Percentiles rank a stretch among this genome's conserved stretches.
Evolutionary conservation across 2,113 vertebrate species (phyloP).

Genomic region (Circaetus gallicus): DNA sequence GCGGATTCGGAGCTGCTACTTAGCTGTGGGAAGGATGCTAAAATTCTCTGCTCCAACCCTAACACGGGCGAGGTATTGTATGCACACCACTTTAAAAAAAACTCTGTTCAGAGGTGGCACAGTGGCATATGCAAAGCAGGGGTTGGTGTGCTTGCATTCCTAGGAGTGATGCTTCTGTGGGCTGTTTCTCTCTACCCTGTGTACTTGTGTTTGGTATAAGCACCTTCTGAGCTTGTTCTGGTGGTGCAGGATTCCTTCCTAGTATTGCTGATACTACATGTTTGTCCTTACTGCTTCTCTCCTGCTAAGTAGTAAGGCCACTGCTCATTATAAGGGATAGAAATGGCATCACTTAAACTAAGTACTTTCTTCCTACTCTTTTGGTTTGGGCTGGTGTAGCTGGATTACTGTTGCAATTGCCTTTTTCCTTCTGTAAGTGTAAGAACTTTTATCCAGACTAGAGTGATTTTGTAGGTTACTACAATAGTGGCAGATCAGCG

Average conservation of each 20-base stretch:
- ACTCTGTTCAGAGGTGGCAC: background rate
- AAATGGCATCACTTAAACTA: background rate
- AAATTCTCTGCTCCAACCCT: conserved; percentile 95
- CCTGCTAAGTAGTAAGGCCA: background rate
- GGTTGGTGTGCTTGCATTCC: background rate
- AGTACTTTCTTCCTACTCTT: background rate
- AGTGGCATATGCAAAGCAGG: background rate
- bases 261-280: accelerated
- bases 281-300: background rate
- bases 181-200: background rate
- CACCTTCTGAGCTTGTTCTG: background rate
- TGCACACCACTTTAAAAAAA: background rate
- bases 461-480: background rate
- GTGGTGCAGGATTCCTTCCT: background rate
- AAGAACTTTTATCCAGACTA: background rate
- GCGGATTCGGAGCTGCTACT: conserved; percentile 92
- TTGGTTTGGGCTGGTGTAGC: background rate
- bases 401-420: background rate
- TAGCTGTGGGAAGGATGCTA: conserved; percentile 93
- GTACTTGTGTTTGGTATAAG: background rate
- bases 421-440: background rate
- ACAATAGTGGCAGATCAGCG: background rate
- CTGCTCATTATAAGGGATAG: background rate
- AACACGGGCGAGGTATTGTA: conserved; percentile 88
- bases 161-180: background rate